Evolutionary conservation across 1,140 invertebrate genomes (phyloP).

Genomic region (Conus ventricosus): DNA sequence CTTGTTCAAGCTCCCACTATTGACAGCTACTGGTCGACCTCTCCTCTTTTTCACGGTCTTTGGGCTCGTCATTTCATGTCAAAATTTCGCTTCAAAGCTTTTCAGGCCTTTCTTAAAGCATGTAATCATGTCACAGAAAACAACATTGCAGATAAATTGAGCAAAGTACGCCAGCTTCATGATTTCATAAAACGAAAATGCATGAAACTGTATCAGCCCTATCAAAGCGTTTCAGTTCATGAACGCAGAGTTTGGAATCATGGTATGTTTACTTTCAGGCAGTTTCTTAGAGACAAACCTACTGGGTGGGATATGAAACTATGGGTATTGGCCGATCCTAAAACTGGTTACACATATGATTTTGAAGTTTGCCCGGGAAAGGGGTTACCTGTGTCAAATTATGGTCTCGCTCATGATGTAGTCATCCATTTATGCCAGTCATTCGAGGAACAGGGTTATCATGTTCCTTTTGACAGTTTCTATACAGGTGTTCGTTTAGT

Average conservation of each 20-base stretch:
- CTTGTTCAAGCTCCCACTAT: slow-evolving; percentile 2
- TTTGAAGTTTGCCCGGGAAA: background rate
- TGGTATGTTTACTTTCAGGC: background rate
- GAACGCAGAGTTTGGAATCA: background rate
- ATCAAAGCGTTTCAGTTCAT: background rate
- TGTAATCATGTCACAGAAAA: background rate
- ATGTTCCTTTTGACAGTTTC: background rate
- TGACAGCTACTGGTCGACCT: background rate
- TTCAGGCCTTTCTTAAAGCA: background rate
- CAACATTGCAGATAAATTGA: background rate
- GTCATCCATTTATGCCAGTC: background rate
- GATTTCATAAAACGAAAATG: slow-evolving; percentile 1
- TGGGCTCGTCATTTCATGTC: background rate
- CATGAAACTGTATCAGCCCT: background rate
- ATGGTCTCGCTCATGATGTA: background rate
- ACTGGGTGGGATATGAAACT: slow-evolving; percentile 2
- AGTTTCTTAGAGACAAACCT: background rate
- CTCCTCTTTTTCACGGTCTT: background rate
- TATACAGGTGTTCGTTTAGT: background rate
- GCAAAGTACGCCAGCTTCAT: slow-evolving; percentile 20
- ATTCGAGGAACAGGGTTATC: background rate
- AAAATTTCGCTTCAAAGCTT: background rate
- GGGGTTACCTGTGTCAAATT: background rate
- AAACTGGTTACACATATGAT: background rate
- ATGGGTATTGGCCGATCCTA: background rate